A percentile compares a stretch with the other conserved stretches of the same genome.
Conservation (phyloP, 2,888 invertebrate genomes). For the Brenthis hecate region DNA sequence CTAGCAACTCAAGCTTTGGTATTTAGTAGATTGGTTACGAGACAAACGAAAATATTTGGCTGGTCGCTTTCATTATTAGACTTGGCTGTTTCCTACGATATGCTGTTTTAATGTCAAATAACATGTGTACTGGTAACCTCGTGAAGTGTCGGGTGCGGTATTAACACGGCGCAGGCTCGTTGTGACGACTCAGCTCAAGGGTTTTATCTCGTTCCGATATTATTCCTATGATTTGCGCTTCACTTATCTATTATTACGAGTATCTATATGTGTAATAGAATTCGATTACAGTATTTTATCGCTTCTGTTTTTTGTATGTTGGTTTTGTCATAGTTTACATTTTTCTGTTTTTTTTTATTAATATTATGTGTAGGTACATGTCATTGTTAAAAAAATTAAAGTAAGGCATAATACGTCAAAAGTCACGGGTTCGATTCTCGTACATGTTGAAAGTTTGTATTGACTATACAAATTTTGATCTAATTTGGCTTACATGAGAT, state of each 20-base stretch:
- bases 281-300: background rate
- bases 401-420: too few relatives aligned
- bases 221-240: conserved; percentile 39
- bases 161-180: conserved; percentile 46
- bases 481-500: too few relatives aligned
- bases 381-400: too few relatives aligned
- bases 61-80: conserved; percentile 72
- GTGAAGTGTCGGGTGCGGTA: conserved; percentile 50
- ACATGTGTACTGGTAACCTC: conserved; percentile 41
- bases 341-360: too few relatives aligned
- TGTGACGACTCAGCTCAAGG: conserved; percentile 44
- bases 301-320: background rate
- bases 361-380: too few relatives aligned
- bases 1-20: conserved; percentile 63
- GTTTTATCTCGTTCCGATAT: conserved; percentile 56
- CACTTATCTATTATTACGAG: background rate
- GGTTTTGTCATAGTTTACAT: background rate
- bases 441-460: too few relatives aligned
- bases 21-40: conserved; percentile 41
- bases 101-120: conserved; percentile 61
- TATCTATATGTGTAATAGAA: background rate
- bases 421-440: too few relatives aligned
- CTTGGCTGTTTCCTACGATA: conserved; percentile 68
- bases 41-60: conserved; percentile 63
- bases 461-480: too few relatives aligned